Evolutionary conservation across 2,113 vertebrate species (phyloP).

Genomic region (Dicrurus megarhynchus): DNA sequence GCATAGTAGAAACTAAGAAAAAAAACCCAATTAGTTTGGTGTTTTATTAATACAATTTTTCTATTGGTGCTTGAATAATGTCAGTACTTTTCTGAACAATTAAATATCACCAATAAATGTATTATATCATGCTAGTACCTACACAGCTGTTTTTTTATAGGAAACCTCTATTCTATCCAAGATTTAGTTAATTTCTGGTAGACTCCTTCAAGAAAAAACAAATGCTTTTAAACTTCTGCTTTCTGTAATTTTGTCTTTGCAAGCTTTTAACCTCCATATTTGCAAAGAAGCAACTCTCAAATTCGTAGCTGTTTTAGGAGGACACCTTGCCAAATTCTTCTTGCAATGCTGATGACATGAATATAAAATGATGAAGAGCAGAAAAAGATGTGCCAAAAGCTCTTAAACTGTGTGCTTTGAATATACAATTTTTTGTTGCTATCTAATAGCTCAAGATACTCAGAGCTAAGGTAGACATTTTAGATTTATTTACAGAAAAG

Average conservation of each 20-base stretch:
- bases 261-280: neutral
- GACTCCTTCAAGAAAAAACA: neutral
- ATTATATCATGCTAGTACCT: neutral
- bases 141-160: neutral
- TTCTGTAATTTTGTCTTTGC: neutral
- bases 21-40: neutral
- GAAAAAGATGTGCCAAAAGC: neutral
- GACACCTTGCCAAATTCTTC: neutral
- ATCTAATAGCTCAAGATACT: neutral
- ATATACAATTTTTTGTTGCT: neutral
- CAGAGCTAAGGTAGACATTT: neutral
- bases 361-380: neutral
- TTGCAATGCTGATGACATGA: neutral
- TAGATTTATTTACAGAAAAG: neutral
- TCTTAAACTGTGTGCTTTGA: neutral
- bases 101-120: neutral
- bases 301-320: neutral
- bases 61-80: neutral
- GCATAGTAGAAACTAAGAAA: neutral
- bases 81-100: neutral
- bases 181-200: neutral
- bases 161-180: neutral
- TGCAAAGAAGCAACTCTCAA: neutral
- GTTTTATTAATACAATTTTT: neutral
- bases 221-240: neutral